Evolutionary conservation across 2,888 invertebrate species (phyloP).

Genomic region (Hoplodrina ambigua): DNA sequence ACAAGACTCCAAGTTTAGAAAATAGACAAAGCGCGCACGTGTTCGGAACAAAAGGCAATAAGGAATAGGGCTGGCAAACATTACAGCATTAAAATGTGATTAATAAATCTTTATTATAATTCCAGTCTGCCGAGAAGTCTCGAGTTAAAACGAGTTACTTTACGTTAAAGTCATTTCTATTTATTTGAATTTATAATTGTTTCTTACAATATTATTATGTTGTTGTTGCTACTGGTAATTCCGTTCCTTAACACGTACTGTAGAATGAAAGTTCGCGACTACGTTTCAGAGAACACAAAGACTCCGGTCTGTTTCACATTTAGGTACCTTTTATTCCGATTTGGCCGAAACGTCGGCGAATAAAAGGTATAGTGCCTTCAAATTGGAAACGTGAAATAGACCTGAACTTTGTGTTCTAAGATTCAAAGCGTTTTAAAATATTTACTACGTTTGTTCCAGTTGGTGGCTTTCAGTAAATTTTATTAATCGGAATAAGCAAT

Average conservation of each 20-base stretch:
- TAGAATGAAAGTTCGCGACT: slow-evolving; percentile 3
- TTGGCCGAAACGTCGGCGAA: slow-evolving; percentile 10
- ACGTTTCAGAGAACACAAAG: slow-evolving; percentile 26
- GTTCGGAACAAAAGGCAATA: slow-evolving; percentile 59
- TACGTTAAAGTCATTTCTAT: slow-evolving; percentile 4
- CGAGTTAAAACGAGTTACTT: slow-evolving; percentile 9
- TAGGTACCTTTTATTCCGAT: slow-evolving; percentile 21
- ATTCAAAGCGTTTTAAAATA: slow-evolving; percentile 4
- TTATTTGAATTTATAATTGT: not conserved
- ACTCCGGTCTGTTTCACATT: slow-evolving; percentile 11
- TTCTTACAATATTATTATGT: not conserved
- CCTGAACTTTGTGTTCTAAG: not conserved
- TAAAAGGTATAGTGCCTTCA: slow-evolving; percentile 24
- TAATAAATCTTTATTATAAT: slow-evolving; percentile 26
- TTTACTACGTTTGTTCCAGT: not conserved
- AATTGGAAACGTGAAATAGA: slow-evolving; percentile 19
- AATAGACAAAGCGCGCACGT: slow-evolving; percentile 62
- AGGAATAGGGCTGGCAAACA: slow-evolving; percentile 48
- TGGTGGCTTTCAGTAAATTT: not conserved
- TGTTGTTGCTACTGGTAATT: slow-evolving; percentile 3
- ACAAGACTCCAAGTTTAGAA: slow-evolving; percentile 56
- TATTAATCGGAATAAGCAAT: not conserved
- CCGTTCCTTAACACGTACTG: not conserved
- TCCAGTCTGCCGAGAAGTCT: slow-evolving; percentile 2
- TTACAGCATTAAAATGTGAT: slow-evolving; percentile 8